Conservation (phyloP, 2,113 vertebrate species). For the Isichthys henryi region DNA sequence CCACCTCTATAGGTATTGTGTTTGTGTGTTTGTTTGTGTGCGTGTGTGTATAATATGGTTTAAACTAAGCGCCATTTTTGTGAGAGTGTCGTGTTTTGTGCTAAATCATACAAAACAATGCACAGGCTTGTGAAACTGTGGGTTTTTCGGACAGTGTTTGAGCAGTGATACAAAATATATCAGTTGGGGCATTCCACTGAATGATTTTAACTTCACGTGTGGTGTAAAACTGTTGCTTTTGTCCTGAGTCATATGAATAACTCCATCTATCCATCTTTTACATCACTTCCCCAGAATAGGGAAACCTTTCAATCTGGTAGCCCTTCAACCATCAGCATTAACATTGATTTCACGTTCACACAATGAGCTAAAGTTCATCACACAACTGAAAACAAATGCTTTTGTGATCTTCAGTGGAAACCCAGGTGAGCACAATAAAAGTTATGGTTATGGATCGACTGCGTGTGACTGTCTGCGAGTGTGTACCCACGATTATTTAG, state of each 20-base stretch:
- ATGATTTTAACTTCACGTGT: neutral
- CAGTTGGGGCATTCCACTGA: constrained; percentile 2
- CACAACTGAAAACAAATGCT: neutral
- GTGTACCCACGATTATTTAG: neutral
- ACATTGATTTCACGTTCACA: neutral
- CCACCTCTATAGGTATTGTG: constrained; percentile 16
- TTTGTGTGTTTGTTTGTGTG: constrained; percentile 15
- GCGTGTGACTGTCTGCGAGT: neutral
- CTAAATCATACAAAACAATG: constrained; percentile 6
- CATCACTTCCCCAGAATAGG: neutral
- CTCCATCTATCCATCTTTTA: neutral
- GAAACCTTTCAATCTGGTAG: neutral
- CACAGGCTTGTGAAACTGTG: constrained; percentile 21
- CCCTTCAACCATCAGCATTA: neutral
- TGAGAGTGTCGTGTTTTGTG: constrained; percentile 23
- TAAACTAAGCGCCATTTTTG: constrained; percentile 17
- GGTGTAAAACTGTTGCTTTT: neutral
- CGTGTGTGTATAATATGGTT: constrained; percentile 12
- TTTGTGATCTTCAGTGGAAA: constrained; percentile 2
- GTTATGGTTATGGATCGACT: neutral
- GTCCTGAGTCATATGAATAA: neutral
- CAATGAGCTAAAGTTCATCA: neutral
- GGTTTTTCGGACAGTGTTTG: constrained; percentile 4
- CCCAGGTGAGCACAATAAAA: constrained; percentile 1
- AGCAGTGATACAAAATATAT: constrained; percentile 9